These are phyloP conservation scores for Ageneiosus marmoratus DNA, from an alignment of 2,113 vertebrate genomes.

Conservation along the genomic window DNA sequence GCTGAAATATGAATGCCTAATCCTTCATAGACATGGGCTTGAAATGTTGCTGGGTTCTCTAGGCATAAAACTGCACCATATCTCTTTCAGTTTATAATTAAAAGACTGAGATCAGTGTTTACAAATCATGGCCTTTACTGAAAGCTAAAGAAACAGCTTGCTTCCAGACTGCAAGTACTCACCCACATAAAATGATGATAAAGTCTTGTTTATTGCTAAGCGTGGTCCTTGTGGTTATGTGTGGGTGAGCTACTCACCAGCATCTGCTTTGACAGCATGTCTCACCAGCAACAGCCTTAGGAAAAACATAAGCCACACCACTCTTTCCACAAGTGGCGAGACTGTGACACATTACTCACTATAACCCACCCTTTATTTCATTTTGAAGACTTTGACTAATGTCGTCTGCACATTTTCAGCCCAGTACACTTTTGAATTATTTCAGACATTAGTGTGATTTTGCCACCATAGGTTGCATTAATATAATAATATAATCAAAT, in stretches of 20 bases:
- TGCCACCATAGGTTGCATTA: not conserved
- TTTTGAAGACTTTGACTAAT: constrained; percentile 22
- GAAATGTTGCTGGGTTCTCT: not conserved
- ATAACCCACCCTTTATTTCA: constrained; percentile 48
- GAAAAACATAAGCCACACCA: constrained; percentile 58
- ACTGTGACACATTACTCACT: constrained; percentile 55
- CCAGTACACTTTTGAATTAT: not conserved
- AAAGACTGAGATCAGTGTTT: constrained; percentile 17
- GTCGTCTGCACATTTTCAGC: constrained; percentile 10
- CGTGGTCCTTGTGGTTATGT: constrained; percentile 48
- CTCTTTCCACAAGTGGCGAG: constrained; percentile 67
- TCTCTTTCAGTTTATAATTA: constrained; percentile 23
- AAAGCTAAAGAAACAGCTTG: constrained; percentile 8
- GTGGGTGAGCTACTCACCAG: constrained; percentile 57
- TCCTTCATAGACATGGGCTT: not conserved
- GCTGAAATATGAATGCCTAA: not conserved
- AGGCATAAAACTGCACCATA: not conserved
- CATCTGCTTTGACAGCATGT: constrained; percentile 64
- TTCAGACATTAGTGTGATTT: not conserved
- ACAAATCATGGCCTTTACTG: constrained; percentile 15
- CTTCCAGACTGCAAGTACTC: not conserved
- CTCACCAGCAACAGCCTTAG: constrained; percentile 44
- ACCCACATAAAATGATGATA: constrained; percentile 43
- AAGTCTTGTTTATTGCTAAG: constrained; percentile 60
- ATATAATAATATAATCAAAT: not conserved